A percentile compares a stretch with the other conserved stretches of the same genome.
Conservation (phyloP, 2,888 invertebrate genomes). For the Harpalus rufipes region DNA sequence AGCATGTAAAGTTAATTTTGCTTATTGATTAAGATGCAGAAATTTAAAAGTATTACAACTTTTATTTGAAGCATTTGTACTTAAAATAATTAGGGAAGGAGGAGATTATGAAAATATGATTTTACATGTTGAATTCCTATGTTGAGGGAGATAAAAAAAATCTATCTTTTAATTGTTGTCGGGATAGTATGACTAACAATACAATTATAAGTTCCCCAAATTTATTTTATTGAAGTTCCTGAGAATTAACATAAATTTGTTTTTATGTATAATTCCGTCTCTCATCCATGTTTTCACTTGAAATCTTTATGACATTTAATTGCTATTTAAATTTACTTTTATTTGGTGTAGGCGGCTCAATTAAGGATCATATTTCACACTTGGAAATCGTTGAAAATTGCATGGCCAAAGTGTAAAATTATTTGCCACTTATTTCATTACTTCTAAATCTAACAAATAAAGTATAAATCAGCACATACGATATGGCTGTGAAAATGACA, state of each 20-base stretch:
- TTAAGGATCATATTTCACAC: conserved; percentile 42
- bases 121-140: too few relatives aligned
- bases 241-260: conserved; percentile 42
- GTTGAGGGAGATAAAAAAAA: too few relatives aligned
- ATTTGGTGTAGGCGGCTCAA: conserved; percentile 27
- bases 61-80: too few relatives aligned
- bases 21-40: too few relatives aligned
- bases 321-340: conserved; percentile 55
- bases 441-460: background rate
- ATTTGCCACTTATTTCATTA: background rate
- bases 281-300: conserved; percentile 25
- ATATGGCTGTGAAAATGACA: too few relatives aligned
- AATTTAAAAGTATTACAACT: too few relatives aligned
- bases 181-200: conserved; percentile 14
- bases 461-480: background rate
- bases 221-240: conserved; percentile 22
- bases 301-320: conserved; percentile 49
- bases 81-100: too few relatives aligned
- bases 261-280: conserved; percentile 46
- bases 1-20: too few relatives aligned
- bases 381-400: conserved; percentile 23
- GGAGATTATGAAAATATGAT: too few relatives aligned
- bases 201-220: background rate
- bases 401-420: conserved; percentile 16
- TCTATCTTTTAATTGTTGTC: too few relatives aligned